These are phyloP conservation scores for Bettongia penicillata DNA, from an alignment of 2,113 vertebrate species.

Conservation along the genomic window DNA sequence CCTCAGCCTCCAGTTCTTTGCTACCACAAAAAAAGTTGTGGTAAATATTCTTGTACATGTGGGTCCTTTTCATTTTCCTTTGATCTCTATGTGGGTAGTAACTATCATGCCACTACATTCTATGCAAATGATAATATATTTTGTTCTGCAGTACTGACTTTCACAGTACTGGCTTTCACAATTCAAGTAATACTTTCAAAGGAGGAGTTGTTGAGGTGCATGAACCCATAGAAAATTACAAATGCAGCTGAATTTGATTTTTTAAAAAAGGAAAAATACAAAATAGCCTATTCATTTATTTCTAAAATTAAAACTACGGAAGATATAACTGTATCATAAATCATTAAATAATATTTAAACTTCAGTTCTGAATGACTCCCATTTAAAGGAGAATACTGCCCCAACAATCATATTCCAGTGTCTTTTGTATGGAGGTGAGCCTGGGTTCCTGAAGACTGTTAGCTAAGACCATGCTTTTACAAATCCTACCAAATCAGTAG, in stretches of 20 bases:
- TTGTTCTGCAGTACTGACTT: neutral
- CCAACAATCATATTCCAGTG: neutral
- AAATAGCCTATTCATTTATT: neutral
- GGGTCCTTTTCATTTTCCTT: neutral
- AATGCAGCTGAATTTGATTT: neutral
- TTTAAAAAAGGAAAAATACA: neutral
- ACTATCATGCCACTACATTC: neutral
- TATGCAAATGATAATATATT: neutral
- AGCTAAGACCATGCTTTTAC: neutral
- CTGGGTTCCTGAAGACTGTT: neutral
- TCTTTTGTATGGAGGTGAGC: neutral
- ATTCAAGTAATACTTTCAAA: neutral
- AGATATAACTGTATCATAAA: neutral
- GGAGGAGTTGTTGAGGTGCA: neutral
- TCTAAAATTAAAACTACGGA: neutral
- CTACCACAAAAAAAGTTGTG: neutral
- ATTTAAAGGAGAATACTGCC: neutral
- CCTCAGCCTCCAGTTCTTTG: neutral
- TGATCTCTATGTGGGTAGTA: neutral
- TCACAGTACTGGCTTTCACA: neutral
- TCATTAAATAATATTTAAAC: neutral
- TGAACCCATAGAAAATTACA: neutral
- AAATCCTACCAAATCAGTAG: neutral
- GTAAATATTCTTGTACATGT: neutral
- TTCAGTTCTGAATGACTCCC: neutral